phyloP scores from a whole-genome alignment of 2,113 vertebrate genomes.

The Apistogramma diplotaenia region DNA sequence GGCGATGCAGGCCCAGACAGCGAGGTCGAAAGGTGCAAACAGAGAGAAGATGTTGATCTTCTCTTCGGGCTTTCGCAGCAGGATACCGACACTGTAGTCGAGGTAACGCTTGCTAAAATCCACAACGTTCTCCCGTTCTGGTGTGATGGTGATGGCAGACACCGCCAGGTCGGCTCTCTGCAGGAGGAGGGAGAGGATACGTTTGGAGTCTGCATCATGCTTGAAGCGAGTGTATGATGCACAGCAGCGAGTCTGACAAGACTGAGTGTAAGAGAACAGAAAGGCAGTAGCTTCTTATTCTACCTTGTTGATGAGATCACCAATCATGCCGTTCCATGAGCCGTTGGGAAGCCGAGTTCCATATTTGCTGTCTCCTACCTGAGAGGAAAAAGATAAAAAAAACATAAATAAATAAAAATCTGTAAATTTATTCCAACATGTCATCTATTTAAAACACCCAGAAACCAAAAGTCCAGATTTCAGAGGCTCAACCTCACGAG shows the following conservation, averaged over 20 bases:
- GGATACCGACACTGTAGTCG: conserved; percentile 96
- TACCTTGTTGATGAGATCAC: conserved; percentile 98
- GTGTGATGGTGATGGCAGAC: conserved; percentile 96
- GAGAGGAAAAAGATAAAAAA: background rate
- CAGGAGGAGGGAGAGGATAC: accelerated
- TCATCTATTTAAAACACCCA: background rate
- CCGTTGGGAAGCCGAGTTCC: conserved; percentile 92
- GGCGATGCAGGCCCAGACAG: conserved; percentile 96
- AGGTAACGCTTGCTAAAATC: conserved; percentile 99
- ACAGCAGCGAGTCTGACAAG: background rate
- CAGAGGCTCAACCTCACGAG: background rate
- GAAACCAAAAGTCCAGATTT: background rate
- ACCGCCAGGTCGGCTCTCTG: conserved; percentile 95
- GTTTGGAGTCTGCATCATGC: accelerated
- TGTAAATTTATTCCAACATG: background rate
- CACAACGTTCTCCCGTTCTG: conserved; percentile 92
- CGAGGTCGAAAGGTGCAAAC: conserved; percentile 93
- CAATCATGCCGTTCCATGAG: conserved; percentile 98
- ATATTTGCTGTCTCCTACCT: conserved; percentile 91
- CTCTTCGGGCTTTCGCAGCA: conserved; percentile 91
- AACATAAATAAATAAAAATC: too few species aligned
- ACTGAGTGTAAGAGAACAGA: accelerated
- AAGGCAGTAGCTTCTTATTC: background rate
- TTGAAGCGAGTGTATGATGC: background rate
- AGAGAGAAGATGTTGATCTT: conserved; percentile 98